Conservation (phyloP, 1,140 invertebrate genomes). For the Ips nitidus region DNA sequence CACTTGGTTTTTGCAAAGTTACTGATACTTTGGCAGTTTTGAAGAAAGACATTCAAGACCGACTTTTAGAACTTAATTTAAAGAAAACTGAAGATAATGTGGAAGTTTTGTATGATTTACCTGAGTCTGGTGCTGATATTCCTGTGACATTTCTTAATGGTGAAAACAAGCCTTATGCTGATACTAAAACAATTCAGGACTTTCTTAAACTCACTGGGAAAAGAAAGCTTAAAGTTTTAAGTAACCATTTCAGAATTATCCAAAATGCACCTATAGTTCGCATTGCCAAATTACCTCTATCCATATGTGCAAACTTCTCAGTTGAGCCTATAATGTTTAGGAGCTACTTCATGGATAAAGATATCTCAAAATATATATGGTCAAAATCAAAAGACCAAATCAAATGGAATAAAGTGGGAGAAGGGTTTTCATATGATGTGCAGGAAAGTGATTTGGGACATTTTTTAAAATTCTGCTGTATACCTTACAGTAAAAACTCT, state of each 20-base stretch:
- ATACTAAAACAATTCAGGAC: background rate
- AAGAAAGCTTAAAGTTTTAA: background rate
- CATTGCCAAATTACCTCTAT: background rate
- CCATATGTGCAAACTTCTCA: slow-evolving; percentile 9
- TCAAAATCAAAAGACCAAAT: background rate
- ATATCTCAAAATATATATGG: slow-evolving; percentile 8
- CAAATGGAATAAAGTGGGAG: background rate
- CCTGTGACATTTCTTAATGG: background rate
- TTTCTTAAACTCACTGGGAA: background rate
- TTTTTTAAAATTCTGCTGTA: slow-evolving; percentile 6
- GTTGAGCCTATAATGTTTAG: slow-evolving; percentile 2
- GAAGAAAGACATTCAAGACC: slow-evolving; percentile 3
- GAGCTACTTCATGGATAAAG: background rate
- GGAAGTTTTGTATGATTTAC: background rate
- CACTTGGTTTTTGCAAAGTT: slow-evolving; percentile 3
- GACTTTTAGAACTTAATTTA: background rate
- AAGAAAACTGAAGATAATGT: background rate
- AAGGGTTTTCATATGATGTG: slow-evolving; percentile 2
- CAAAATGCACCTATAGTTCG: background rate
- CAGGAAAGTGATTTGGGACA: background rate
- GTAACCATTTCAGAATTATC: background rate
- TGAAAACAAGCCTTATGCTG: background rate
- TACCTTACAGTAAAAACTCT: background rate
- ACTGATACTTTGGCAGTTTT: slow-evolving; percentile 1
- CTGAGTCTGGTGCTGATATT: background rate